A percentile compares a stretch with the other conserved stretches of the same genome.
phyloP scores from a whole-genome alignment of 2,797 vertebrate species.

The Sardinella longiceps region DNA sequence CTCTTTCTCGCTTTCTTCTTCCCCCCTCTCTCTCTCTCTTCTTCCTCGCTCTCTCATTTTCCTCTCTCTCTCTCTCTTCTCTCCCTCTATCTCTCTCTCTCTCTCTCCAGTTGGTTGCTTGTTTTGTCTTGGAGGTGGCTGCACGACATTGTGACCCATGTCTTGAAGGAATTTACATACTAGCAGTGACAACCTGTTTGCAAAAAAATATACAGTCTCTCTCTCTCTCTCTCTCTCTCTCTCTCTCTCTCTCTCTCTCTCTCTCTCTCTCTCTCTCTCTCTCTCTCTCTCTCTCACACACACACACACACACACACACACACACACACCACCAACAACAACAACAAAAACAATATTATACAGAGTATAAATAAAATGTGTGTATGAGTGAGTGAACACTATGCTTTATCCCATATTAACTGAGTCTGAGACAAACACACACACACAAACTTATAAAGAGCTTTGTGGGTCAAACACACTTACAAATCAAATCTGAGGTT shows the following conservation, averaged over 20 bases:
- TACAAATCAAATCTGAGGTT: slow-evolving; percentile 97
- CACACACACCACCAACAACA: no score
- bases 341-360: neutral
- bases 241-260: neutral
- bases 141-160: neutral
- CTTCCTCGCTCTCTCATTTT: no score
- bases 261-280: neutral
- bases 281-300: neutral
- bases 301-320: neutral
- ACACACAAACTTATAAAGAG: neutral
- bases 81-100: no score
- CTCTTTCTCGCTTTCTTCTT: no score
- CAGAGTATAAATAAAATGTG: neutral
- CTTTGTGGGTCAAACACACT: slow-evolving; percentile 66
- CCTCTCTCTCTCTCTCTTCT: no score
- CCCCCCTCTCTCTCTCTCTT: no score
- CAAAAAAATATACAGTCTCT: no score
- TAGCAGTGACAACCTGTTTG: neutral
- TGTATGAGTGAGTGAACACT: neutral
- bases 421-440: neutral
- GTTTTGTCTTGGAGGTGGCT: neutral
- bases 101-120: neutral
- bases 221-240: no score
- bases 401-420: neutral
- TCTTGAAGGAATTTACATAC: neutral